These are phyloP conservation scores for Cancer borealis DNA, from an alignment of 2,888 invertebrate genomes.

Conservation along the genomic window DNA sequence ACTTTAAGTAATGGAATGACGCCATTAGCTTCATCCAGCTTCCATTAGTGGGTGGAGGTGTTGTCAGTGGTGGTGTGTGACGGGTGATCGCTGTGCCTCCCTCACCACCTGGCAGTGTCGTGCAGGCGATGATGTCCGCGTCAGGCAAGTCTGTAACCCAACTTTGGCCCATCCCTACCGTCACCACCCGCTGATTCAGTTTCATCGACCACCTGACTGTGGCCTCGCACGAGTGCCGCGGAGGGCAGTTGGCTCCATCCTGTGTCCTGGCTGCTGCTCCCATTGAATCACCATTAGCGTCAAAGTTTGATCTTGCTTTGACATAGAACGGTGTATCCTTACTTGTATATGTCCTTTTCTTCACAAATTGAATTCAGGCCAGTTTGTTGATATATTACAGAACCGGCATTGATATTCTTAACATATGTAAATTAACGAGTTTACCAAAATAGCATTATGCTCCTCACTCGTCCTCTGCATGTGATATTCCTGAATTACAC, in stretches of 20 bases:
- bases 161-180: not conserved
- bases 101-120: not conserved
- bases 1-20: not conserved
- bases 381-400: not conserved
- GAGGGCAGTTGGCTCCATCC: conserved; percentile 2
- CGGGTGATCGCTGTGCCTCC: not conserved
- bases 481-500: not conserved
- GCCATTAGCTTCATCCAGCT: no score
- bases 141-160: conserved; percentile 20
- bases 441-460: not conserved
- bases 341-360: not conserved
- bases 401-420: not conserved
- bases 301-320: not conserved
- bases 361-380: not conserved
- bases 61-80: not conserved
- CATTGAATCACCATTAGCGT: conserved; percentile 10
- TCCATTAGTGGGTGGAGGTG: not conserved
- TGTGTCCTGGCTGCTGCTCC: not conserved
- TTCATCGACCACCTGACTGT: not conserved
- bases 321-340: not conserved
- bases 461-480: not conserved
- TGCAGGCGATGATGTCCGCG: not conserved
- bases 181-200: not conserved
- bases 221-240: not conserved
- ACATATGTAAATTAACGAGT: not conserved